Evolutionary conservation across 2,113 vertebrate species (phyloP).

Genomic region (Psittacula cyanocephala): DNA sequence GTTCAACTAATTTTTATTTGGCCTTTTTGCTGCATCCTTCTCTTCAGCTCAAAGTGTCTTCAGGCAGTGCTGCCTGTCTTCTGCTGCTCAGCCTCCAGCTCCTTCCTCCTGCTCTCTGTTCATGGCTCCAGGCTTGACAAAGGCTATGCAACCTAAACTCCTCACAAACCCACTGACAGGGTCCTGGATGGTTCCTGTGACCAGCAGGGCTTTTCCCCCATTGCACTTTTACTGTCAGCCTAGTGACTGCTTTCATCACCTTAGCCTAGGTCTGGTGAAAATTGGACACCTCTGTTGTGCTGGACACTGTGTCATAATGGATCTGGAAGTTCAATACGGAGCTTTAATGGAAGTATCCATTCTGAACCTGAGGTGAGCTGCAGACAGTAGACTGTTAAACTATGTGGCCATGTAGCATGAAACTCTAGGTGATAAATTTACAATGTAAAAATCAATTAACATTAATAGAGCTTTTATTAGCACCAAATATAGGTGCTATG

Average conservation of each 20-base stretch:
- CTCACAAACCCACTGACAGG: rapidly evolving
- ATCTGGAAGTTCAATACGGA: neutral
- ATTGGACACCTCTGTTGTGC: neutral
- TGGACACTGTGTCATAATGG: neutral
- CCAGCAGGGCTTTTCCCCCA: neutral
- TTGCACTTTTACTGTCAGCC: neutral
- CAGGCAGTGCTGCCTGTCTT: neutral
- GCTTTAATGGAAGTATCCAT: neutral
- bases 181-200: neutral
- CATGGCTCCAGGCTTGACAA: neutral
- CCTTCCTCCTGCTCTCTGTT: neutral
- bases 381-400: neutral
- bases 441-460: constrained; percentile 33
- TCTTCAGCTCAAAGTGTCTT: neutral
- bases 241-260: rapidly evolving
- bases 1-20: neutral
- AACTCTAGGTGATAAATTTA: constrained; percentile 9
- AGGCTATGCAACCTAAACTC: neutral
- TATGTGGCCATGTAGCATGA: neutral
- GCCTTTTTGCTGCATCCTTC: neutral
- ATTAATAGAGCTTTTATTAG: constrained; percentile 25
- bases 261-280: neutral
- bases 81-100: neutral
- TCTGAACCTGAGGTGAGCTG: neutral
- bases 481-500: neutral